phyloP scores from a whole-genome alignment of 1,140 invertebrate species.

The Zaprionus nigranus region DNA sequence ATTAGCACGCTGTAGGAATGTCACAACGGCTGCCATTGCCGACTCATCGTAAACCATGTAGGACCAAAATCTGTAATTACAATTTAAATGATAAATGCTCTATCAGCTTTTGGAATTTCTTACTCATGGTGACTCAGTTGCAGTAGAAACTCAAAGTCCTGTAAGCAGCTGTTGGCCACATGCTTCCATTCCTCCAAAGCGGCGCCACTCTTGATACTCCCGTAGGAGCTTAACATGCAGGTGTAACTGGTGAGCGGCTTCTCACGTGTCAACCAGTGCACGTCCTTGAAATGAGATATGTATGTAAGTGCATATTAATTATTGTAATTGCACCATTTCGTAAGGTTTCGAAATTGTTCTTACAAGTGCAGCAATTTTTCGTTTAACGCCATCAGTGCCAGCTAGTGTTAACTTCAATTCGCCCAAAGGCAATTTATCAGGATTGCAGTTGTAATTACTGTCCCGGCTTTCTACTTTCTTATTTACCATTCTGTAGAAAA shows the following conservation, averaged over 20 bases:
- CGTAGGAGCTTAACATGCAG: constrained; percentile 61
- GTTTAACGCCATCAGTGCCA: constrained; percentile 48
- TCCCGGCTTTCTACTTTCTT: constrained; percentile 27
- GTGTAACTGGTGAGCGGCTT: constrained; percentile 64
- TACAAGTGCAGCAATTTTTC: constrained; percentile 61
- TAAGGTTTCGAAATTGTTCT: neutral
- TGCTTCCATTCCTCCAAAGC: constrained; percentile 76
- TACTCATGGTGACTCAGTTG: constrained; percentile 69
- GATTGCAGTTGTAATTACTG: constrained; percentile 60
- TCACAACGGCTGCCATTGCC: constrained; percentile 88
- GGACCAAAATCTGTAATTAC: constrained; percentile 87
- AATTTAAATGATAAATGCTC: neutral
- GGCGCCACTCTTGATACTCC: constrained; percentile 55
- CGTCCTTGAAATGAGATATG: constrained; percentile 34
- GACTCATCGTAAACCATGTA: constrained; percentile 89
- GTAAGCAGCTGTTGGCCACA: constrained; percentile 56
- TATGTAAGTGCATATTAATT: neutral
- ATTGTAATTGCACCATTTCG: neutral
- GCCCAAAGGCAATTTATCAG: constrained; percentile 57
- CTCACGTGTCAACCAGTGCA: constrained; percentile 56
- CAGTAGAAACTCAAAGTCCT: constrained; percentile 72
- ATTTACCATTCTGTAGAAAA: constrained; percentile 10
- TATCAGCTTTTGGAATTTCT: constrained; percentile 1
- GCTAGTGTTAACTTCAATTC: constrained; percentile 49
- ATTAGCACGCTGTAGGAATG: constrained; percentile 90